Percentiles rank a stretch among this genome's conserved stretches.
phyloP scores from a whole-genome alignment of 2,888 invertebrate species.

The Ormyrus rosae region DNA sequence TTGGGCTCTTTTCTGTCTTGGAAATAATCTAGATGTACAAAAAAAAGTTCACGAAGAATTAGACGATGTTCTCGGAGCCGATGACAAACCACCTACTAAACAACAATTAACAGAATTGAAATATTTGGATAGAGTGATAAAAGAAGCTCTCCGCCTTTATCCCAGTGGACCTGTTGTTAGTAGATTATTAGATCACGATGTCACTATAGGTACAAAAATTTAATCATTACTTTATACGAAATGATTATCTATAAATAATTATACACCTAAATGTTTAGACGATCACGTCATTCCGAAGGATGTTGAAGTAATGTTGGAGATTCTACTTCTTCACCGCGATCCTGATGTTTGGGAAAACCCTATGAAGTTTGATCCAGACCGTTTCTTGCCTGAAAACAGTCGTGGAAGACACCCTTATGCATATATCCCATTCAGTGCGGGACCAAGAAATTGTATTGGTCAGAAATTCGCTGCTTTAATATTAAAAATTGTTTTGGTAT shows the following conservation, averaged over 20 bases:
- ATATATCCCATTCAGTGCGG: slow-evolving; percentile 70
- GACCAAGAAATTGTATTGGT: slow-evolving; percentile 70
- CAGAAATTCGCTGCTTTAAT: slow-evolving; percentile 65
- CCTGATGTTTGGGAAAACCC: slow-evolving; percentile 77
- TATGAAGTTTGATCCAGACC: slow-evolving; percentile 75
- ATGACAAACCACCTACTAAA: slow-evolving; percentile 63
- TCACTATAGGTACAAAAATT: slow-evolving; percentile 71
- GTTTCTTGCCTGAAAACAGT: slow-evolving; percentile 74
- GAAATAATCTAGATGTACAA: slow-evolving; percentile 76
- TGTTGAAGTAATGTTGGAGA: slow-evolving; percentile 70
- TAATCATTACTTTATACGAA: background rate
- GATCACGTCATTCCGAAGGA: slow-evolving; percentile 74
- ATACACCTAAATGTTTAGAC: slow-evolving; percentile 64
- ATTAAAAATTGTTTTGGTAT: slow-evolving; percentile 62
- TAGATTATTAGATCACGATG: slow-evolving; percentile 75
- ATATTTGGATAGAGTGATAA: slow-evolving; percentile 79
- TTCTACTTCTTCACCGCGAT: slow-evolving; percentile 76
- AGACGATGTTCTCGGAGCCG: slow-evolving; percentile 71
- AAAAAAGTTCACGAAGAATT: slow-evolving; percentile 76
- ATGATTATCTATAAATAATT: background rate
- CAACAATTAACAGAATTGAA: slow-evolving; percentile 74
- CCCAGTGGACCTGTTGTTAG: slow-evolving; percentile 76
- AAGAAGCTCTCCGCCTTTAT: slow-evolving; percentile 78
- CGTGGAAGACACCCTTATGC: slow-evolving; percentile 66
- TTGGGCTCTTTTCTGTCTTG: slow-evolving; percentile 77